These are phyloP conservation scores for Tenebrosternarchus preto DNA, from an alignment of 2,113 vertebrate genomes.

Conservation along the genomic window DNA sequence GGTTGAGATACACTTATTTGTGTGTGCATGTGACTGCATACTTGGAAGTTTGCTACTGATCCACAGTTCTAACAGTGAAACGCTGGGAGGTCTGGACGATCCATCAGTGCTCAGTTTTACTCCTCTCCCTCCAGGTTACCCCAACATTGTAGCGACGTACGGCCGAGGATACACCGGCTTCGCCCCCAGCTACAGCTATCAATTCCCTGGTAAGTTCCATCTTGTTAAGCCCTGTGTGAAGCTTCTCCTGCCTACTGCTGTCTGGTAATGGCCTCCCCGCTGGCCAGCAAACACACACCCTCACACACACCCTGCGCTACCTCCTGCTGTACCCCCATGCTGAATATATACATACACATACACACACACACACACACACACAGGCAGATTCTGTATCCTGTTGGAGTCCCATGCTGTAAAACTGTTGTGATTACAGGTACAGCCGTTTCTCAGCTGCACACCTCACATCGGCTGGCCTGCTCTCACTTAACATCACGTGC, in stretches of 20 bases:
- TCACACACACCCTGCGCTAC: slow-evolving; percentile 20
- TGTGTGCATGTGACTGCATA: background rate
- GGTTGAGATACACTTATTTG: background rate
- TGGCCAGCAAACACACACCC: slow-evolving; percentile 47
- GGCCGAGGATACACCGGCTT: slow-evolving; percentile 91
- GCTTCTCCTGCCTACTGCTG: slow-evolving; percentile 44
- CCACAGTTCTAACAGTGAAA: slow-evolving; percentile 32
- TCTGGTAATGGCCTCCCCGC: slow-evolving; percentile 56
- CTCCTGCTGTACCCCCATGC: slow-evolving; percentile 17
- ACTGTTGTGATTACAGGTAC: background rate
- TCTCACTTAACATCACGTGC: background rate
- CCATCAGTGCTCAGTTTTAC: slow-evolving; percentile 33
- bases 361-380: slow-evolving; percentile 35
- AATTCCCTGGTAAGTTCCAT: slow-evolving; percentile 86
- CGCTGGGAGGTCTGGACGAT: slow-evolving; percentile 24
- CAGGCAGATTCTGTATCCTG: slow-evolving; percentile 9
- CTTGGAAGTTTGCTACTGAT: slow-evolving; percentile 35
- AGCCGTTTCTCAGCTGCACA: background rate
- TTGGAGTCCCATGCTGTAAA: slow-evolving; percentile 14
- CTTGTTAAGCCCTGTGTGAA: slow-evolving; percentile 53
- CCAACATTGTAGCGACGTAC: slow-evolving; percentile 89
- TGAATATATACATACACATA: slow-evolving; percentile 42
- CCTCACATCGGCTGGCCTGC: slow-evolving; percentile 3
- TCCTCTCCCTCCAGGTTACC: slow-evolving; percentile 80
- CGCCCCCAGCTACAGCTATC: slow-evolving; percentile 90